These are phyloP conservation scores for Plebejus melissa DNA, from an alignment of 2,888 invertebrate species.

Conservation along the genomic window DNA sequence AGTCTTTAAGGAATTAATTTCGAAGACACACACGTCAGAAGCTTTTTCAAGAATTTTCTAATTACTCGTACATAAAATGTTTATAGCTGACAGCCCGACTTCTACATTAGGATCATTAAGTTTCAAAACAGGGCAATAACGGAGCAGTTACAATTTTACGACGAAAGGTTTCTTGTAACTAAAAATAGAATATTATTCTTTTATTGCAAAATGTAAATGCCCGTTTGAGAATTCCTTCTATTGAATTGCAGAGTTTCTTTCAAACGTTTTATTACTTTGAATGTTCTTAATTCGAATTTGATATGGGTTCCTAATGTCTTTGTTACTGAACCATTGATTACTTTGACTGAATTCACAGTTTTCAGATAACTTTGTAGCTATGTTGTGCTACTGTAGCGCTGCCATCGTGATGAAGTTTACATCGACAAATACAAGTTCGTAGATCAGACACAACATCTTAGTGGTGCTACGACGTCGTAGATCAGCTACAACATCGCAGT, in stretches of 20 bases:
- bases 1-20: too few species aligned
- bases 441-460: background rate
- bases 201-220: slow-evolving; percentile 9
- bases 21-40: background rate
- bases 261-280: background rate
- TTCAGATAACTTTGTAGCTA: too few species aligned
- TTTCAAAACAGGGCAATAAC: slow-evolving; percentile 1
- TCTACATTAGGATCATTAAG: slow-evolving; percentile 8
- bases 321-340: background rate
- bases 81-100: background rate
- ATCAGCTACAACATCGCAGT: background rate
- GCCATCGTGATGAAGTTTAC: background rate
- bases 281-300: background rate
- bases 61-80: background rate
- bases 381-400: too few species aligned
- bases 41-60: background rate
- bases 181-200: slow-evolving; percentile 13
- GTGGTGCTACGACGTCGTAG: background rate
- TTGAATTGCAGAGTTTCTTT: background rate
- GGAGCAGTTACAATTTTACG: background rate
- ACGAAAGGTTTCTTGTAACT: slow-evolving; percentile 9
- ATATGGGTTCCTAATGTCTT: background rate
- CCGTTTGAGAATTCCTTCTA: background rate
- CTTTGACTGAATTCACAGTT: background rate
- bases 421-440: too few species aligned